Base-by-base conservation (phyloP, 2,113 vertebrate genomes). In the Peucedramus taeniatus region DNA sequence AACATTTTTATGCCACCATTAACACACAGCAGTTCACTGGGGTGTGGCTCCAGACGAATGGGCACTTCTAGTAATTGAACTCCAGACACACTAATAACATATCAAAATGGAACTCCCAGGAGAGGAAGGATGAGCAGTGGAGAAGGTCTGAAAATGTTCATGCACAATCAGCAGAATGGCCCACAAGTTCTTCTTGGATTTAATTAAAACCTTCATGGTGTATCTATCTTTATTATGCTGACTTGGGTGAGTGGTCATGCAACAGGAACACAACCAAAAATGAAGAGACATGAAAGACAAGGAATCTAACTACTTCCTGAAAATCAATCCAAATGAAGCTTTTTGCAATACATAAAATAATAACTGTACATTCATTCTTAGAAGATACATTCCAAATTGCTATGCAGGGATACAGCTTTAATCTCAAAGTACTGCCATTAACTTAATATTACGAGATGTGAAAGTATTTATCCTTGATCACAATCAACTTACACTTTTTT, bases 21-120 rank as follows among this genome's bases (percentile, higher is more conserved):
- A 92, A 77, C 22, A 68, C 81, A 75, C 60, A 59, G 6, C 69
- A 80, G 35, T 33, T 83, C 66, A 22, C 39, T 10, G 1, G 31
- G 93, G 91, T 60, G 50, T 35, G 64, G 54, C 91, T 80, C 61
- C 89, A 82, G 53, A 88, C 64, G 65, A 96, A 95, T 47, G 87
- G 94, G 74, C 68, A 85, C 47, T 80, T 92, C 76, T 28, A 87
- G 76, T 31, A 45, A 81, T 64, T 66, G 76, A 74, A 70, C 35
- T 42, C n/a, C 42, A 59, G 31, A 65, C 21, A 16, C 16, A 28
- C 26, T 7, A 42, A 59, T 4, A 47, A 80, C 70, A 24, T 2
- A 50, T 8, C 49, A 44, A 87, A 57, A n/a, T 6, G 17, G 35
- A 10, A 22, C 15, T 89, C 39, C 26, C 6, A 27, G 42, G 19